phyloP scores from a whole-genome alignment of 2,888 invertebrate species.

The Yponomeuta malinellus region DNA sequence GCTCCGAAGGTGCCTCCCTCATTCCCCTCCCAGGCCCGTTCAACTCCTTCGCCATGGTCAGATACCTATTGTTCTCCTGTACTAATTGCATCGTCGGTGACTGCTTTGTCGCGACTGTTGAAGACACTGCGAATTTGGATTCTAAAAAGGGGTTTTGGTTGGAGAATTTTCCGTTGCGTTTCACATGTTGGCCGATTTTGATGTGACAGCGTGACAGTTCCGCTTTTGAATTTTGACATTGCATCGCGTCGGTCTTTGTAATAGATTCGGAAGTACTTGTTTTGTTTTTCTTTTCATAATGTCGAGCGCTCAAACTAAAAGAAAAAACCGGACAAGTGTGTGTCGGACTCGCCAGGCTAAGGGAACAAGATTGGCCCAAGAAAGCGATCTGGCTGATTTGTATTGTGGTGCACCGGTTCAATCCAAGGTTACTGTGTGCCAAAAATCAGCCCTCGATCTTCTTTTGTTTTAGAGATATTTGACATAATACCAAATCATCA shows the following conservation, averaged over 20 bases:
- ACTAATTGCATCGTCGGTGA: constrained; percentile 49
- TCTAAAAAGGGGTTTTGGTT: neutral
- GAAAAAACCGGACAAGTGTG: too few species aligned
- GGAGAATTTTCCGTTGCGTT: neutral
- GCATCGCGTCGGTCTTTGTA: neutral
- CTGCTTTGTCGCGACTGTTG: constrained; percentile 10
- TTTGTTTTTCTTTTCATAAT: too few species aligned
- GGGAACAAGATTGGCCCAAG: too few species aligned
- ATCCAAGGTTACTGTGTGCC: too few species aligned
- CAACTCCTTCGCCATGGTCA: constrained; percentile 16
- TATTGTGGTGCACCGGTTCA: too few species aligned
- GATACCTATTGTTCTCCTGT: constrained; percentile 38
- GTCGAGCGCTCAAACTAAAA: too few species aligned
- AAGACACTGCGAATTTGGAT: neutral
- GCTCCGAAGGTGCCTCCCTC: neutral
- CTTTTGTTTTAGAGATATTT: too few species aligned
- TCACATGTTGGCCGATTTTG: neutral
- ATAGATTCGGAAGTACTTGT: neutral
- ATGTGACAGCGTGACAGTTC: neutral
- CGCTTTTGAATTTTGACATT: neutral
- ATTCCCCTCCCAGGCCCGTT: neutral
- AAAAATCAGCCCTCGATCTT: too few species aligned
- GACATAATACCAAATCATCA: too few species aligned
- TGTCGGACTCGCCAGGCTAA: too few species aligned
- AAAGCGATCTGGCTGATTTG: too few species aligned